Evolutionary conservation across 2,113 vertebrate genomes (phyloP).

Genomic region (Acrocephalus arundinaceus): DNA sequence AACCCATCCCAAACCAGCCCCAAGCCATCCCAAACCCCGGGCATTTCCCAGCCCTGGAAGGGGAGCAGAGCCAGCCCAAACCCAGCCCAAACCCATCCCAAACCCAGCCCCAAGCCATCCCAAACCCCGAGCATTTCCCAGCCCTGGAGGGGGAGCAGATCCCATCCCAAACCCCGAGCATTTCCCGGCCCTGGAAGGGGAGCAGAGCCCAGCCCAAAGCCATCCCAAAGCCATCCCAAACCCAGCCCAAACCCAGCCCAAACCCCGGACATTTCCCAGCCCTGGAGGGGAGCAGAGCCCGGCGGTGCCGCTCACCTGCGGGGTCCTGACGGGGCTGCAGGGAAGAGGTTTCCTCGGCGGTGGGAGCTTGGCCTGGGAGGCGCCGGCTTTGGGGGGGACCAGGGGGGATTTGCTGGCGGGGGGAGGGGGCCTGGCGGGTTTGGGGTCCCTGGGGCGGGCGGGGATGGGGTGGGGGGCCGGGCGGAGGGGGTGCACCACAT

Average conservation of each 20-base stretch:
- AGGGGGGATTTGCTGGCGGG: conserved; percentile 53
- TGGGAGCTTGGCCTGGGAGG: conserved; percentile 68
- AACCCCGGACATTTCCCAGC: no score
- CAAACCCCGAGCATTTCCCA: no score
- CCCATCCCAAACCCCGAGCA: no score
- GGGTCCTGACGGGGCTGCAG: conserved; percentile 76
- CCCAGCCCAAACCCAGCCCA: no score
- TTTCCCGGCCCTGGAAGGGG: no score
- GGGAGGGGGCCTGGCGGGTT: conserved; percentile 67
- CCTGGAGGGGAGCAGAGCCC: not conserved
- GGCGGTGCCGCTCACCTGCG: conserved; percentile 68
- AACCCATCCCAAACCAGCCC: not conserved
- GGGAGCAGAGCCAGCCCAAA: no score
- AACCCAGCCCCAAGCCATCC: not conserved
- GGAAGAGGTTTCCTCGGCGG: conserved; percentile 87
- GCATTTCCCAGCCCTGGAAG: no score
- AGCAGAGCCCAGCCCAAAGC: not conserved
- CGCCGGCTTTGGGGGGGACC: not conserved
- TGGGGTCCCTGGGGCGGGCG: conserved; percentile 17
- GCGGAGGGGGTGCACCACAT: conserved; percentile 77
- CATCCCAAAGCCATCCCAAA: no score
- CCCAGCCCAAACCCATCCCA: no score
- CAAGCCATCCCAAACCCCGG: no score
- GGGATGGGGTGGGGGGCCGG: conserved; percentile 28
- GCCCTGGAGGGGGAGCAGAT: no score